Evolutionary conservation across 64 coral and sea anemone genomes (phyloP), one percentile per base, ranked within the genome.

Genomic region (Montipora sp.): DNA sequence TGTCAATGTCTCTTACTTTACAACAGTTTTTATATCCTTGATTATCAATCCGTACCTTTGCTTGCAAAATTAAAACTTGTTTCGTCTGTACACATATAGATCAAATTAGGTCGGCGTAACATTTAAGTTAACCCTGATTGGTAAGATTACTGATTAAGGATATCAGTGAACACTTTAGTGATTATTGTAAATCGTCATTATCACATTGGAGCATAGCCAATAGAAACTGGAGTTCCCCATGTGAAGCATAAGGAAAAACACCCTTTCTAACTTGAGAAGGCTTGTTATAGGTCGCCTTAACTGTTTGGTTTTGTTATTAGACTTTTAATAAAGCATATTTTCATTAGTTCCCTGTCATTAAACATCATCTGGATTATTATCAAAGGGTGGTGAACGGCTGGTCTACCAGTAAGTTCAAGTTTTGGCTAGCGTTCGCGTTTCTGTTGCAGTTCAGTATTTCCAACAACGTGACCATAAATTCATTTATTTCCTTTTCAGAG

Each of bases 251-350:
- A 5, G 66, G 66, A 55, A 70, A 70, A 70, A 70, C 66, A 70
- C 66, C 66, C 71, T 24, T 73, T 73, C 71, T 73, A 73, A 73
- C 71, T 73, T 73, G 71, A 44, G 71, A 73, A 73, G 71, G 71
- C 71, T 73, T 22, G 71, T 73, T 73, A 73, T 73, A 73, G 71
- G 22, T 73, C n/a, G 61, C 12, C 8, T 66, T 66, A 18, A 66
- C 61, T 66, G 61, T 66, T 66, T 66, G 15, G 15, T 66, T 66
- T 66, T 66, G 10, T 66, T 66, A 66, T 66, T 14, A 66, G 61
- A n/a, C 61, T 66, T 9, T 66, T 66, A 66, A 66, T 66, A 18
- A 66, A 66, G 12, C 61, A 66, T 16, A 66, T 36, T 66, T 66
- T 55, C 51, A 55, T 55, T 55, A 55, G 51, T 55, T 55, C 51